These are phyloP conservation scores for Idaea dimidiata DNA, from an alignment of 2,888 invertebrate genomes.

Conservation along the genomic window DNA sequence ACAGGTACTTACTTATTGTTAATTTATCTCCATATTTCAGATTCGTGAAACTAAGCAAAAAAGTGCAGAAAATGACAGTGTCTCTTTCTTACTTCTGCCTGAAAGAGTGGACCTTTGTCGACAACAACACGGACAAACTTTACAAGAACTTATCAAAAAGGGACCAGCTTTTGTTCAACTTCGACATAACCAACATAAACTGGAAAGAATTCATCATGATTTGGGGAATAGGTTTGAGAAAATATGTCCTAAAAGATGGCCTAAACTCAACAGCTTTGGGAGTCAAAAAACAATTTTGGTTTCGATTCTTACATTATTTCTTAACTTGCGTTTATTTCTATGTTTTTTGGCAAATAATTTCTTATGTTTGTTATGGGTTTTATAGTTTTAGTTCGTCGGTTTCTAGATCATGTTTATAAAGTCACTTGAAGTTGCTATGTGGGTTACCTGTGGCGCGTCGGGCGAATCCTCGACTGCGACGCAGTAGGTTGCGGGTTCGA, in stretches of 20 bases:
- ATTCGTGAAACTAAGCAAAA: slow-evolving; percentile 20
- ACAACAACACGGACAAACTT: slow-evolving; percentile 14
- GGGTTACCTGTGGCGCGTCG: too few species aligned
- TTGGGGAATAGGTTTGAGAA: slow-evolving; percentile 19
- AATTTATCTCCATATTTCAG: slow-evolving; percentile 18
- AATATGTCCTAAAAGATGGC: slow-evolving; percentile 25
- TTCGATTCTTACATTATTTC: not conserved
- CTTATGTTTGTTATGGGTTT: not conserved
- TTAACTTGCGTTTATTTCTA: not conserved
- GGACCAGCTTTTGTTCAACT: slow-evolving; percentile 27
- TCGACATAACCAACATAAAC: slow-evolving; percentile 19
- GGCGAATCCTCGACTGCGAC: too few species aligned
- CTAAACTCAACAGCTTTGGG: slow-evolving; percentile 14
- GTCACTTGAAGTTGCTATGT: not conserved
- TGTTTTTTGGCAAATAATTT: not conserved
- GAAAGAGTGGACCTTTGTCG: slow-evolving; percentile 21
- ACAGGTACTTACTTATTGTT: not conserved
- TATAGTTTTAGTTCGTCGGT: not conserved
- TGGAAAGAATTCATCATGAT: slow-evolving; percentile 11
- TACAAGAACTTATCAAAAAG: slow-evolving; percentile 18
- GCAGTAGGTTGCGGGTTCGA: too few species aligned
- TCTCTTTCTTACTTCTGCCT: slow-evolving; percentile 15
- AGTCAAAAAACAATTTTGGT: not conserved
- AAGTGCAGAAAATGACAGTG: slow-evolving; percentile 17
- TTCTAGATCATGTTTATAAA: not conserved